Base-by-base conservation (phyloP, 2,113 vertebrate species). In the Empidonax traillii region DNA sequence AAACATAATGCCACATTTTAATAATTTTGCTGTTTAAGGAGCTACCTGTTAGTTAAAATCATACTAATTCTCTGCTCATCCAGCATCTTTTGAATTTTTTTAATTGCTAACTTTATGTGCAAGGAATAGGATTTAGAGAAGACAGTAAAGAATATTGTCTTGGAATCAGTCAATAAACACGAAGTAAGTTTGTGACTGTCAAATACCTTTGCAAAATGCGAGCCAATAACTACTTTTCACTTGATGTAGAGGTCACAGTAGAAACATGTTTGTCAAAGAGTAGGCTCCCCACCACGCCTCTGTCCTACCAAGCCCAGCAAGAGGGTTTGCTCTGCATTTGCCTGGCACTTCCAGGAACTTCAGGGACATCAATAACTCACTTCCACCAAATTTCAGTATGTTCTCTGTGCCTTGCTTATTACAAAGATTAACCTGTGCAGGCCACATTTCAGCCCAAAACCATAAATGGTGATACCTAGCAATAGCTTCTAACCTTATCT, bases 251-350 rank as follows among this genome's bases (percentile, higher is more conserved):
- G 35, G 30, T 19, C 4, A 2, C 28, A 61, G 63, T 49, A 80
- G 86, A 87, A 83, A 52, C 10, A 23, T 25, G 8, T 28, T 46
- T 51, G 15, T 25, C 12, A 52, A 17, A 3, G 9, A 85, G 21
- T 2, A 1, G 24, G 30, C 21, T 85, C 33, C 15, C 44, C 2
- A 5, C 3, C 1, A 61, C 1, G 14, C 23, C 49, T 43, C 6
- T 8, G 1, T 63, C 66, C 66, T 23, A 33, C 30, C 62, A 87
- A 80, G 15, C 6, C 41, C 33, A 81, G 37, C 19, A 51, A 53
- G 6, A 39, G 6, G 7, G 8, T 46, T 75, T 71, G 51, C 39
- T 52, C 46, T 33, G 16, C 5, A 1, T 49, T 61, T n/a, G 6
- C 28, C 41, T 43, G 18, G 9, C 22, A 28, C 22, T 53, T 56